phyloP scores from a whole-genome alignment of 2,113 vertebrate species.

The Laticauda laticaudata region DNA sequence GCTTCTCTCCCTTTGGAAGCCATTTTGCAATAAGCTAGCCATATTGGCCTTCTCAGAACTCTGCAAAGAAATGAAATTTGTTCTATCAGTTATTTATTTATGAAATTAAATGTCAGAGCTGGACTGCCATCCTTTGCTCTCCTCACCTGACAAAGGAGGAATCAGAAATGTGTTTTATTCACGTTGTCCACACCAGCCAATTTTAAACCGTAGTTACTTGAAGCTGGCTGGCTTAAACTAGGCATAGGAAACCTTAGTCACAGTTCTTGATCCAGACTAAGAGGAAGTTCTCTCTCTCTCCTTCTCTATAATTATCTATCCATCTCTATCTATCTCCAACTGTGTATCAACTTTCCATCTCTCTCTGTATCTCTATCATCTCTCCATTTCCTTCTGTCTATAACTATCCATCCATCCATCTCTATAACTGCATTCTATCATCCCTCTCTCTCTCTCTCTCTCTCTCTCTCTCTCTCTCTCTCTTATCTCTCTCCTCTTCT shows the following conservation, averaged over 20 bases:
- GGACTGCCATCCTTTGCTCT: not conserved
- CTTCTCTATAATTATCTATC: too few species aligned
- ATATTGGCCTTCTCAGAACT: constrained; percentile 49
- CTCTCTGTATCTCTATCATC: too few species aligned
- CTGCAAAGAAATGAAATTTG: constrained; percentile 58
- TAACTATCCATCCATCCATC: too few species aligned
- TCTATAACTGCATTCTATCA: too few species aligned
- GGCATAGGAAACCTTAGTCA: not conserved
- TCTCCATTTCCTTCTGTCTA: too few species aligned
- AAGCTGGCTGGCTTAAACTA: not conserved
- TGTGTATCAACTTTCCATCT: too few species aligned
- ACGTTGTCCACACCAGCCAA: not conserved
- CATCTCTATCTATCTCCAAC: too few species aligned
- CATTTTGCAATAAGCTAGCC: constrained; percentile 51
- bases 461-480: too few species aligned
- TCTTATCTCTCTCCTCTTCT: too few species aligned
- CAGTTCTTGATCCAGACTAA: not conserved
- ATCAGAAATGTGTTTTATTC: not conserved
- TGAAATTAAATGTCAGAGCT: not conserved
- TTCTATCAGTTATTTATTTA: not conserved
- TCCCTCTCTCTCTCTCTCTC: too few species aligned
- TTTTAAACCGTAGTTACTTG: not conserved
- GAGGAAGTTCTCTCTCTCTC: not conserved
- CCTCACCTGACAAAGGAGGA: not conserved
- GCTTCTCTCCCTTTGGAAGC: constrained; percentile 43